These are phyloP conservation scores for Dasyurus viverrinus DNA, from an alignment of 2,113 vertebrate species.

Conservation along the genomic window DNA sequence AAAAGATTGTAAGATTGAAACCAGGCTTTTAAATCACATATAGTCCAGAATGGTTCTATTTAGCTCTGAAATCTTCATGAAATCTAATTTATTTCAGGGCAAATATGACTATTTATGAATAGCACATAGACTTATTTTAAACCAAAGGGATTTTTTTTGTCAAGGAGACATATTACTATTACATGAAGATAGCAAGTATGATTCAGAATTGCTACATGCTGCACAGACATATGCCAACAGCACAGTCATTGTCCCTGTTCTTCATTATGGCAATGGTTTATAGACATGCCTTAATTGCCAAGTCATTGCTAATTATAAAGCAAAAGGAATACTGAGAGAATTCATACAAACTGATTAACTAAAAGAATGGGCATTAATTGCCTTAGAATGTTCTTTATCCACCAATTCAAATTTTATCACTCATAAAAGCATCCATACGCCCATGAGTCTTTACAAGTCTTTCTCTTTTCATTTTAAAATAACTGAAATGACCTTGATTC, in stretches of 20 bases:
- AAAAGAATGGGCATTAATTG: constrained; percentile 65
- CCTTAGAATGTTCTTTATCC: constrained; percentile 1
- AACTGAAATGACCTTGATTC: constrained; percentile 10
- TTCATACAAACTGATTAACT: constrained; percentile 64
- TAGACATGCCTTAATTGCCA: constrained; percentile 68
- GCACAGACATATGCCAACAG: constrained; percentile 14
- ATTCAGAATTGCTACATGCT: constrained; percentile 54
- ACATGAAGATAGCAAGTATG: constrained; percentile 38
- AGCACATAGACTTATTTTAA: constrained; percentile 47
- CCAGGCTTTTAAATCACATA: constrained; percentile 3
- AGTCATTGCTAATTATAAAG: constrained; percentile 72
- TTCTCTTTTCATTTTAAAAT: constrained; percentile 47
- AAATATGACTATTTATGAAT: constrained; percentile 34
- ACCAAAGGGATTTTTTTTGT: constrained; percentile 27
- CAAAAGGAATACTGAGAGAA: constrained; percentile 58
- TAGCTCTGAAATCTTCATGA: constrained; percentile 15
- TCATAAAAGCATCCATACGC: constrained; percentile 46
- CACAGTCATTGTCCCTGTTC: constrained; percentile 46
- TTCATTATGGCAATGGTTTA: constrained; percentile 55
- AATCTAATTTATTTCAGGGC: constrained; percentile 30
- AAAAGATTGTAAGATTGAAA: neutral
- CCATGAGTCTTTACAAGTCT: constrained; percentile 45
- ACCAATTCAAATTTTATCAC: constrained; percentile 61
- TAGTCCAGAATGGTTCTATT: neutral
- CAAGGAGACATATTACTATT: neutral